Base-by-base conservation (phyloP, 2,113 vertebrate species). In the Ariopsis seemanni region DNA sequence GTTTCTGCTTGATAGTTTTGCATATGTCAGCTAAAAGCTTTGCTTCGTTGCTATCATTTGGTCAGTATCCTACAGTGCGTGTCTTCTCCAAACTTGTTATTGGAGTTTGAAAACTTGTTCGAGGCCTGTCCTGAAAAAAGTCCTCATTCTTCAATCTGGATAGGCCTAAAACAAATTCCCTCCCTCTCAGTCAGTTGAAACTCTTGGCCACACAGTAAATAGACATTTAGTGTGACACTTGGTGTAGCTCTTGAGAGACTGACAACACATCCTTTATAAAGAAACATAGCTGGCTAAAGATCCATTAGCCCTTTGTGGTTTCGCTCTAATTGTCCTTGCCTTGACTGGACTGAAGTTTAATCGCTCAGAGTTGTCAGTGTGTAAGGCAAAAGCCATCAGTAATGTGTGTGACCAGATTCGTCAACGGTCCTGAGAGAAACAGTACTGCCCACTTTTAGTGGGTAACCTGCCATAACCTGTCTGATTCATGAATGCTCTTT, bases 181-280 rank as follows among this genome's bases (percentile, higher is more conserved):
- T n/a, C 9, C 34, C 34, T 48, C 55, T 75, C 52, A n/a, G 75
- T 78, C 72, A 52, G 34, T 77, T 48, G 52, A 63, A 77, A 77
- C 62, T 86, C 62, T 69, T 72, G 65, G 75, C 53, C 85, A 74
- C 71, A 77, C 48, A 80, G 57, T 65, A 84, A 75, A 85, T 86
- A 89, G 82, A 82, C 62, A 30, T 84, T 77, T 84, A 82, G 71
- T 63, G 81, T 25, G 27, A 83, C 84, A 79, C 27, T 74, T 5
- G 9, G 78, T 63, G 77, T 20, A 50, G 58, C 75, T 85, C 80
- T 67, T 81, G 75, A 84, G 87, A 83, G 25, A 86, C 78, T 53
- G 57, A 90, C 87, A 82, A 65, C 81, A 80, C 74, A 90, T 88
- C 85, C 78, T 58, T 88, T 88, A 88, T 86, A 58, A 80, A 86